phyloP scores from a whole-genome alignment of 2,888 invertebrate species.

The Merodon equestris region DNA sequence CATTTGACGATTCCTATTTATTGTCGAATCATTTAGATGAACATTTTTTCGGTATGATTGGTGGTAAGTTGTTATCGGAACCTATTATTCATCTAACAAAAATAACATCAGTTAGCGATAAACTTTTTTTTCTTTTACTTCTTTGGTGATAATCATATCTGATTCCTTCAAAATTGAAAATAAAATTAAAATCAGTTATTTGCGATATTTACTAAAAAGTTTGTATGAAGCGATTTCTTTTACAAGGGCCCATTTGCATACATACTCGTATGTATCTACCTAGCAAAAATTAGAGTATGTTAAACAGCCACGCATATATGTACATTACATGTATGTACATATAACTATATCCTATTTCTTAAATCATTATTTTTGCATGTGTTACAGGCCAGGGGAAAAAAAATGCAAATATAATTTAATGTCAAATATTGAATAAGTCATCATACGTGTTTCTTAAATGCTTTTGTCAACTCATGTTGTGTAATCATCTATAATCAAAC shows the following conservation, averaged over 20 bases:
- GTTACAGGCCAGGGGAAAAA: too few relatives aligned
- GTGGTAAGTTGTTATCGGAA: slow-evolving; percentile 70
- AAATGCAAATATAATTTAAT: neutral
- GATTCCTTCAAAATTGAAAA: too few relatives aligned
- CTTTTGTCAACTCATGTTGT: slow-evolving; percentile 21
- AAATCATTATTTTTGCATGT: too few relatives aligned
- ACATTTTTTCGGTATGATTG: slow-evolving; percentile 77
- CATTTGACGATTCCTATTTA: slow-evolving; percentile 76
- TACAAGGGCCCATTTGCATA: too few relatives aligned
- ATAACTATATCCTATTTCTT: too few relatives aligned
- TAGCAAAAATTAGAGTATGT: too few relatives aligned
- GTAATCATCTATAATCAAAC: slow-evolving; percentile 32
- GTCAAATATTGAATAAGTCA: neutral
- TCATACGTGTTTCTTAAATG: slow-evolving; percentile 4
- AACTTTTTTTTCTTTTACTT: slow-evolving; percentile 35
- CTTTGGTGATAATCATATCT: slow-evolving; percentile 12
- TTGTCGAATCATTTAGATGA: slow-evolving; percentile 74
- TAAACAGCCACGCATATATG: too few relatives aligned
- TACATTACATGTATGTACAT: too few relatives aligned
- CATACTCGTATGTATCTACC: too few relatives aligned
- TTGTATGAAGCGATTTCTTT: too few relatives aligned
- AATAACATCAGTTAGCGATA: slow-evolving; percentile 14
- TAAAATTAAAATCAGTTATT: too few relatives aligned
- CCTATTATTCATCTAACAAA: slow-evolving; percentile 12
- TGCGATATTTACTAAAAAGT: too few relatives aligned